Evolutionary conservation across 2,888 invertebrate species (phyloP), one percentile per base, ranked within the genome.

Genomic region (Entomobrya multifasciata): DNA sequence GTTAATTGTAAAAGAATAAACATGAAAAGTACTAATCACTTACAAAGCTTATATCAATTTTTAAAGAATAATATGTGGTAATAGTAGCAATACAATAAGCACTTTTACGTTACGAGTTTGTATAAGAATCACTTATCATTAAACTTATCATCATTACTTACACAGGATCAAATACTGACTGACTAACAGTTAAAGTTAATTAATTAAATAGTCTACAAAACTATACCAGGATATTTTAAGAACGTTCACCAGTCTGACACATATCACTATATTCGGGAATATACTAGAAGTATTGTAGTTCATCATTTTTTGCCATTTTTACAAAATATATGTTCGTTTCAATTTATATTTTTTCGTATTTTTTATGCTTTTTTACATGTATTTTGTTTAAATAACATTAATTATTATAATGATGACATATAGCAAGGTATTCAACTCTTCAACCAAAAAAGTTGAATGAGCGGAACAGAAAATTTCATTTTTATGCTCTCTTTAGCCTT

Each of bases 161-260:
- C 25, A 72, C 70, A 49, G 22, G 49, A 47, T 49, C 70, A 72
- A 81, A 81, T 81, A 82, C 82, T 82, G 82, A 80, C 41, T 49
- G 55, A 74, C 62, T 82, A 74, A 62, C 36, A 57, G 10, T 72
- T n/a, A n/a, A n/a, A 13, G n/a, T 70, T 72, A 72, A 11, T 27
- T 49, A 72, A 70, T 57, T 60, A 81, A 70, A 49, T 27, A 72
- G 5, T 0, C 49, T 49, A 49, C 8, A 11, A n/a, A 41, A n/a
- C 55, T 55, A 74, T 65, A 65, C 65, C 65, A 65, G 65, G 36
- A 36, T 65, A 65, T 44, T 27, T 62, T 44, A 67, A 65, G 52
- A 83, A 74, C 52, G 76, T 70, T 83, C 84, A 84, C 78, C 84
- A 84, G 84, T 84, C 77, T 84, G 55, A 70, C 55, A 57, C 13